Conservation (phyloP, 1,140 invertebrate species). For the Phthorimaea operculella region DNA sequence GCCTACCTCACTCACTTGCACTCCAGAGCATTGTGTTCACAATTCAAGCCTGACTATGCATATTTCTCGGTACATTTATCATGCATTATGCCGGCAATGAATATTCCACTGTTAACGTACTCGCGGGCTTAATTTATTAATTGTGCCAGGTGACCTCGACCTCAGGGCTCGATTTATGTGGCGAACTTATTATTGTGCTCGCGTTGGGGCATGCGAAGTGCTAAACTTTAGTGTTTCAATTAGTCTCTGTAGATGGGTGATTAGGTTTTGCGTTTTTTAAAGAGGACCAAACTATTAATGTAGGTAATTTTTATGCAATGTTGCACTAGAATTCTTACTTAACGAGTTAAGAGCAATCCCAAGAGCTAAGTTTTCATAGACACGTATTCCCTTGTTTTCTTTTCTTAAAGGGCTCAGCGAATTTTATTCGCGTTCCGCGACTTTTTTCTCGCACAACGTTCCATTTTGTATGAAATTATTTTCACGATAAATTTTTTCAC, state of each 20-base stretch:
- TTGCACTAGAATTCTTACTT: too few species aligned
- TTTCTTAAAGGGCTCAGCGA: too few species aligned
- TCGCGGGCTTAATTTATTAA: conserved; percentile 7
- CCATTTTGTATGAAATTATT: too few species aligned
- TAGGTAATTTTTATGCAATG: too few species aligned
- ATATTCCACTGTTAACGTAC: conserved; percentile 47
- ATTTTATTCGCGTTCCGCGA: too few species aligned
- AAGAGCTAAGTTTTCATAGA: too few species aligned
- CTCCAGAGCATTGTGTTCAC: conserved; percentile 17
- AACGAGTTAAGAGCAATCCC: too few species aligned
- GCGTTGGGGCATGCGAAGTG: background rate
- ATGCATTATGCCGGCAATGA: conserved; percentile 47
- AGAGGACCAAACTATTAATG: too few species aligned
- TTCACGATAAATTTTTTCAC: too few species aligned
- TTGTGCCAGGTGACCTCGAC: conserved; percentile 2
- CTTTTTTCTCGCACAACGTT: too few species aligned
- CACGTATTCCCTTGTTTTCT: too few species aligned
- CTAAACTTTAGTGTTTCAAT: background rate
- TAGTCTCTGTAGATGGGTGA: background rate
- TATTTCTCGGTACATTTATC: conserved; percentile 49
- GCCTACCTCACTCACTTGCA: background rate
- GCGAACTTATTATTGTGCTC: background rate
- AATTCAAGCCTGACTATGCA: conserved; percentile 38
- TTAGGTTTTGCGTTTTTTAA: too few species aligned
- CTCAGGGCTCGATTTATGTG: background rate